Conservation (phyloP, 2,797 vertebrate species). For the Novumbra hubbsi region DNA sequence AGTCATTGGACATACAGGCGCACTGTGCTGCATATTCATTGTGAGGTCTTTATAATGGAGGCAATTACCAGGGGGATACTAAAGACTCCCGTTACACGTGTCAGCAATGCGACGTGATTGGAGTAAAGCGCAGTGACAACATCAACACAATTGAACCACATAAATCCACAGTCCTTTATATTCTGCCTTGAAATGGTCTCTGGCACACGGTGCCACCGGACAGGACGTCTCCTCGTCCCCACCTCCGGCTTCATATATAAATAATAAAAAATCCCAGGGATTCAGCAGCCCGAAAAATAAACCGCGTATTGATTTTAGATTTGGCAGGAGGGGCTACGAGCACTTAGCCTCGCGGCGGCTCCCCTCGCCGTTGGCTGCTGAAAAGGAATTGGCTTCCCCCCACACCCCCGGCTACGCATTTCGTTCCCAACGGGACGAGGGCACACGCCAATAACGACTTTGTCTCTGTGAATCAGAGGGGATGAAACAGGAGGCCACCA, state of each 20-base stretch:
- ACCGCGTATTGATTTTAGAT: slow-evolving; percentile 81
- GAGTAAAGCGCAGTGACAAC: slow-evolving; percentile 61
- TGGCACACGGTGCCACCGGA: slow-evolving; percentile 42
- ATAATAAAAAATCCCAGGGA: slow-evolving; percentile 71
- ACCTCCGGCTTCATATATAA: slow-evolving; percentile 63
- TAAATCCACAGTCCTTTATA: slow-evolving; percentile 62
- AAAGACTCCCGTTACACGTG: slow-evolving; percentile 4
- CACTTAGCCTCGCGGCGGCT: slow-evolving; percentile 59
- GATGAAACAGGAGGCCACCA: slow-evolving; percentile 22
- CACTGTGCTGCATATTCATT: slow-evolving; percentile 11
- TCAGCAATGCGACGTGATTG: slow-evolving; percentile 19
- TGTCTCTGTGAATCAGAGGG: slow-evolving; percentile 34
- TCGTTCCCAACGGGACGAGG: slow-evolving; percentile 40
- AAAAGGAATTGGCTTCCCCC: slow-evolving; percentile 30
- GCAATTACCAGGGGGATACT: neutral
- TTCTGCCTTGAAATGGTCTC: slow-evolving; percentile 56
- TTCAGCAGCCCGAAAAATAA: slow-evolving; percentile 71
- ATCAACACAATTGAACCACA: slow-evolving; percentile 63
- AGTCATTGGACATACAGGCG: neutral
- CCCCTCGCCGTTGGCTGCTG: neutral
- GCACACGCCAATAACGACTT: neutral
- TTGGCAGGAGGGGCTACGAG: slow-evolving; percentile 65
- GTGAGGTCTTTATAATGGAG: slow-evolving; percentile 1
- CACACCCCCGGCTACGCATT: slow-evolving; percentile 14
- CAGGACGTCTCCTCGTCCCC: slow-evolving; percentile 26